Conservation (phyloP, 2,797 vertebrate genomes). For the Catharus ustulatus region DNA sequence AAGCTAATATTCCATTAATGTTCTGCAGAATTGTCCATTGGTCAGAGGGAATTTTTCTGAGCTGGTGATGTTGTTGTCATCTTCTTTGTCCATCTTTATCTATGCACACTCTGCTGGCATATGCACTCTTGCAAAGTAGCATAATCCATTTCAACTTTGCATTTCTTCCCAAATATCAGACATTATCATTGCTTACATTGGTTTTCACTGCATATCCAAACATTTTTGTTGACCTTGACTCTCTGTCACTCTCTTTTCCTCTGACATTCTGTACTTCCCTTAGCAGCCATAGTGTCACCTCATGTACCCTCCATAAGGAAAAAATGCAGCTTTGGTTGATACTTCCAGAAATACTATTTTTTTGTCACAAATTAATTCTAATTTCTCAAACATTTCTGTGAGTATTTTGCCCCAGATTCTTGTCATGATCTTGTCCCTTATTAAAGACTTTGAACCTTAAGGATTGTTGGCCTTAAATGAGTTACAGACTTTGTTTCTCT, state of each 20-base stretch:
- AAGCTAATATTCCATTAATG: background rate
- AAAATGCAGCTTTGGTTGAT: background rate
- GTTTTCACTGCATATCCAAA: background rate
- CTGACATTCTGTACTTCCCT: background rate
- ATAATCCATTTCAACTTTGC: background rate
- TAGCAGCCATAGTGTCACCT: background rate
- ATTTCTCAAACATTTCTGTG: background rate
- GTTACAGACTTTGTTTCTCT: background rate
- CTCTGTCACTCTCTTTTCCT: background rate
- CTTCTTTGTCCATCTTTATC: background rate
- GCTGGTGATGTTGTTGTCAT: background rate
- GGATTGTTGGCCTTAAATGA: background rate
- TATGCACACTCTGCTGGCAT: background rate
- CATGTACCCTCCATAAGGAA: background rate
- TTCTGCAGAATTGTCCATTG: background rate
- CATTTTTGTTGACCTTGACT: background rate
- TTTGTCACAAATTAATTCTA: background rate
- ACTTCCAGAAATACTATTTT: background rate
- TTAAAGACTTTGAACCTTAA: background rate
- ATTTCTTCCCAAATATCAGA: background rate
- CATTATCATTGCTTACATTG: background rate
- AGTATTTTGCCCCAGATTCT: background rate
- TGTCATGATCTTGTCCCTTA: background rate
- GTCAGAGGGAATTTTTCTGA: constrained; percentile 3
- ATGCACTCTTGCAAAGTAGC: background rate